Conservation (phyloP, 2,113 vertebrate genomes). For the Grantiella picta region DNA sequence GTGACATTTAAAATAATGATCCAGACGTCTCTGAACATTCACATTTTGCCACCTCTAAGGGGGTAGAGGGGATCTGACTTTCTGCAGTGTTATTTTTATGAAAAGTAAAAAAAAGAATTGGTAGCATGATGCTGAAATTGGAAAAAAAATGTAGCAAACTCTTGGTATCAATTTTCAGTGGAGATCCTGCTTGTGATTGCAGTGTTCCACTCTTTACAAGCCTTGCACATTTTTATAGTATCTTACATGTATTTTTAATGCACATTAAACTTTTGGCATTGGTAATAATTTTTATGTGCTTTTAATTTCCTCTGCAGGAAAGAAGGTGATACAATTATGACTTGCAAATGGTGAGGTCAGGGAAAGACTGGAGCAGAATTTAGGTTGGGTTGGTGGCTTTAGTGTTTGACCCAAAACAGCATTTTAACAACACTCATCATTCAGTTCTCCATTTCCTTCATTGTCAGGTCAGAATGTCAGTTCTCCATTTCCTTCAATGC, state of each 20-base stretch:
- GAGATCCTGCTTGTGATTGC: not conserved
- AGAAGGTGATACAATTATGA: not conserved
- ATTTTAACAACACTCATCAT: not conserved
- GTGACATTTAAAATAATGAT: slow-evolving; percentile 67
- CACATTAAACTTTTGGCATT: not conserved
- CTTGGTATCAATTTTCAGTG: not conserved
- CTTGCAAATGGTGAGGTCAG: not conserved
- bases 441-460: not conserved
- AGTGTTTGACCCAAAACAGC: not conserved
- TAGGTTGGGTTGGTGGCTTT: not conserved
- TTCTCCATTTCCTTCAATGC: not conserved
- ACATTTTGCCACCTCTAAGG: slow-evolving; percentile 20
- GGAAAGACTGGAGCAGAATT: not conserved
- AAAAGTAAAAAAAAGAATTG: not conserved
- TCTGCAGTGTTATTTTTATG: slow-evolving; percentile 28
- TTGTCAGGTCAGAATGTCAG: not conserved
- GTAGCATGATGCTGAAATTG: too few relatives aligned
- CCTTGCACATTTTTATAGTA: not conserved
- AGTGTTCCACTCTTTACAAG: not conserved
- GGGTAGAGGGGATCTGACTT: slow-evolving; percentile 33
- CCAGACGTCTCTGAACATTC: not conserved
- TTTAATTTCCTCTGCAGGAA: not conserved
- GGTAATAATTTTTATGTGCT: not conserved
- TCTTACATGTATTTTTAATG: not conserved
- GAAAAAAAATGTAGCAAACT: not conserved